Evolutionary conservation across 2,113 vertebrate genomes (phyloP), one percentile per base, ranked within the genome.

Genomic region (Misgurnus mizolepis): DNA sequence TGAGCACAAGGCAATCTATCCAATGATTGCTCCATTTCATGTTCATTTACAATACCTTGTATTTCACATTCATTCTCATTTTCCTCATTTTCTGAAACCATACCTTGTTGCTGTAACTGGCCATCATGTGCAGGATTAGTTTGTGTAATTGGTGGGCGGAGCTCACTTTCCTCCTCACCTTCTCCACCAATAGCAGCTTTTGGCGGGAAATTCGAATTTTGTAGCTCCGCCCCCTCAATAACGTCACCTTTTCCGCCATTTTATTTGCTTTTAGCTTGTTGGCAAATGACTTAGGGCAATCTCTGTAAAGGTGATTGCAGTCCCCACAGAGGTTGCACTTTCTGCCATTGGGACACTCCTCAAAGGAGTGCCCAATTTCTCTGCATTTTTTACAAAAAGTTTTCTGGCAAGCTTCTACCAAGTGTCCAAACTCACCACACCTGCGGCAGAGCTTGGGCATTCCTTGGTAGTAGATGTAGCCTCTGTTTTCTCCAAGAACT

Each of bases 251-350:
- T 67, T 18, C 27, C 6, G 53, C 76, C 62, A 67, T 74, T 27
- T 75, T 75, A 1, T 4, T 14, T 3, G 11, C 27, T 9, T 72
- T 84, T 0, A 81, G 1, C 12, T 69, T 81, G 74, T 84, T 79
- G 22, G 80, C 76, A 78, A 80, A 84, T 0, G 22, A 66, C 7
- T 67, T 61, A 0, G 78, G 82, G 53, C 79, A 84, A n/a, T 84
- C 75, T 64, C 77, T 83, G 53, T 43, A 83, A 8, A 77, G 65
- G 17, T 77, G 66, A n/a, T n/a, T 47, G 0, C 0, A 0, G 0
- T 71, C 60, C 0, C 80, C 74, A 77, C 75, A 76, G 0, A 78
- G 40, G 40, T 81, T 84, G 7, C 78, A 83, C 72, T 7, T 22
- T 56, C 78, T 66, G 61, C 64, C 65, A 67, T 67, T 67, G 0